A percentile compares a stretch with the other conserved stretches of the same genome.
Conservation (phyloP, 2,888 invertebrate genomes). For the Ferrisia virgata region DNA sequence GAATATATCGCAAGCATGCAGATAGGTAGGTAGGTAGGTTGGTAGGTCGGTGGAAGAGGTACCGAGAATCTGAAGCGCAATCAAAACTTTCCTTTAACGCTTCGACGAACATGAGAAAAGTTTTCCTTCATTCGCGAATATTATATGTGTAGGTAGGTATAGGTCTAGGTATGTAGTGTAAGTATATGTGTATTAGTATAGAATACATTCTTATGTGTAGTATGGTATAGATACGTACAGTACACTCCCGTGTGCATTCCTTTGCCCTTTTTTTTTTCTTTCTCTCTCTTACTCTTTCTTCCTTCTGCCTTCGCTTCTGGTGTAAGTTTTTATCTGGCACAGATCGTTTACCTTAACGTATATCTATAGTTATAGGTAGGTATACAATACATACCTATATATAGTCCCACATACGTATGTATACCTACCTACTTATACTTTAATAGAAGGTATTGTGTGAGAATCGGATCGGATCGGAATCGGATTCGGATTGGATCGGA, state of each 20-base stretch:
- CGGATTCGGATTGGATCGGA: too few species aligned
- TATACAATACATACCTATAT: not conserved
- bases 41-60: too few species aligned
- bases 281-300: not conserved
- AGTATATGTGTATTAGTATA: too few species aligned
- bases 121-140: not conserved
- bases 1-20: not conserved
- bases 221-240: too few species aligned
- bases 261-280: not conserved
- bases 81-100: constrained; percentile 9
- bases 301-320: not conserved
- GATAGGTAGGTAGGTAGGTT: too few species aligned
- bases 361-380: too few species aligned
- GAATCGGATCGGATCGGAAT: too few species aligned
- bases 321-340: not conserved
- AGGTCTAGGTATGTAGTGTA: not conserved
- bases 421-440: not conserved
- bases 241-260: not conserved
- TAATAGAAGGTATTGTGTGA: not conserved
- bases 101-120: not conserved
- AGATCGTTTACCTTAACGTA: too few species aligned
- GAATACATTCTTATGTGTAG: not conserved
- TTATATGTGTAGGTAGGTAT: not conserved
- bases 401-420: too few species aligned
- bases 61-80: not conserved